phyloP scores from a whole-genome alignment of 2,113 vertebrate species.

The Corythaixoides concolor region DNA sequence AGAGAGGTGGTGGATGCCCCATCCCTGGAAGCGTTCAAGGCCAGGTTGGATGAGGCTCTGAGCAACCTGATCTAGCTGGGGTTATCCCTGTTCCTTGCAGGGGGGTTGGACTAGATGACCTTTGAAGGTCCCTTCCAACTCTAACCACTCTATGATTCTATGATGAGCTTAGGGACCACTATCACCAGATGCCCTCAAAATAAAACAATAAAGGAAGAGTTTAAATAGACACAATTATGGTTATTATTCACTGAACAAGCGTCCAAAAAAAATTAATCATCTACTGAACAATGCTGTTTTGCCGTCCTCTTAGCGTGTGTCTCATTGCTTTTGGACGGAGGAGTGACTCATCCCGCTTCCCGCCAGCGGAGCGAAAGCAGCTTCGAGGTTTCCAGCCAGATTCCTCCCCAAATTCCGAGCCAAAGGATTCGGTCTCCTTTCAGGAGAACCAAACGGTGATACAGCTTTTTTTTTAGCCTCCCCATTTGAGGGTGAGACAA shows the following conservation, averaged over 20 bases:
- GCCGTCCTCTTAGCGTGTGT: neutral
- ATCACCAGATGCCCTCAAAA: neutral
- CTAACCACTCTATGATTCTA: no score
- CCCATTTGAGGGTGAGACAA: neutral
- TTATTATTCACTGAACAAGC: neutral
- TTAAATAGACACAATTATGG: neutral
- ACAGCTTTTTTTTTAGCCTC: neutral
- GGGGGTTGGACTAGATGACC: no score
- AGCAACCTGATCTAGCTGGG: no score
- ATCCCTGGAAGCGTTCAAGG: no score
- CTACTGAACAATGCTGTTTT: neutral
- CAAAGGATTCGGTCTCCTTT: neutral
- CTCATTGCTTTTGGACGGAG: neutral
- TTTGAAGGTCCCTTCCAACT: no score
- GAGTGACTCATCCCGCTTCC: neutral
- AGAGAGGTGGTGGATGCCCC: no score
- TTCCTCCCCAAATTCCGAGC: neutral
- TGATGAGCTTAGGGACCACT: neutral
- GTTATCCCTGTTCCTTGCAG: no score
- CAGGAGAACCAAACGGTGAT: neutral
- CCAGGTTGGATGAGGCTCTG: no score
- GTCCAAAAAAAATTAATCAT: neutral
- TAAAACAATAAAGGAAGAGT: neutral
- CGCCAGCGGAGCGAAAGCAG: neutral
- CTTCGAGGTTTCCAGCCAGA: neutral